Percentiles rank a stretch among this genome's conserved stretches.
These are phyloP conservation scores for Limonius californicus DNA, from an alignment of 1,140 invertebrate genomes.

Conservation along the genomic window DNA sequence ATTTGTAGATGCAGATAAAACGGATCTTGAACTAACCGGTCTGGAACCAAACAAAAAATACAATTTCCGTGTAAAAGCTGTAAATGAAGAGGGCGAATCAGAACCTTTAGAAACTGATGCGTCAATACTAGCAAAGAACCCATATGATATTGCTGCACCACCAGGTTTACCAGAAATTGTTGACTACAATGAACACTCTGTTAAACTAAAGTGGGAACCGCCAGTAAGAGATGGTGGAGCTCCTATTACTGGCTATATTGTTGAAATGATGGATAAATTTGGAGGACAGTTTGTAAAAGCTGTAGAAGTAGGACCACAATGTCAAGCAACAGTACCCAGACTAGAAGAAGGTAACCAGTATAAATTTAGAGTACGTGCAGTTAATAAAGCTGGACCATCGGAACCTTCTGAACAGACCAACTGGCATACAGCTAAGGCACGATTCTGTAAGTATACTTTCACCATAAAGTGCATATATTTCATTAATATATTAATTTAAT, in stretches of 20 bases:
- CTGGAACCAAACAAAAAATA: conserved; percentile 91
- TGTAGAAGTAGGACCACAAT: conserved; percentile 74
- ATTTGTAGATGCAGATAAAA: conserved; percentile 81
- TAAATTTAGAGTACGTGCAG: conserved; percentile 90
- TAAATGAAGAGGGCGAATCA: conserved; percentile 95
- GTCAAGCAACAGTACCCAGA: conserved; percentile 79
- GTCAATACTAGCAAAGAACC: conserved; percentile 90
- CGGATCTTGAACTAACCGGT: conserved; percentile 81
- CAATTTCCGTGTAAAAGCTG: conserved; percentile 90
- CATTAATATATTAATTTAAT: conserved; percentile 32
- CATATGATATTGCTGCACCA: conserved; percentile 83
- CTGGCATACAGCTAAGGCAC: conserved; percentile 91
- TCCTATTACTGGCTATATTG: conserved; percentile 91
- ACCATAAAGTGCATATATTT: no score
- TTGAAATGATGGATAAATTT: conserved; percentile 81
- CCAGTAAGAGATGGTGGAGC: conserved; percentile 94
- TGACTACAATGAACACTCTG: conserved; percentile 90
- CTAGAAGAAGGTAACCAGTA: conserved; percentile 92
- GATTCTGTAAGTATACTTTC: conserved; percentile 75
- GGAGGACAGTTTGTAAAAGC: conserved; percentile 63
- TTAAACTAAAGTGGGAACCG: conserved; percentile 93
- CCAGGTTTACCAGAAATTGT: conserved; percentile 90
- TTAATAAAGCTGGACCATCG: conserved; percentile 94
- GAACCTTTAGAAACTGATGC: conserved; percentile 86
- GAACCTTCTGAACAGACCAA: conserved; percentile 93